phyloP scores from a whole-genome alignment of 1,140 invertebrate species.

The Himalopsyche phryganea region DNA sequence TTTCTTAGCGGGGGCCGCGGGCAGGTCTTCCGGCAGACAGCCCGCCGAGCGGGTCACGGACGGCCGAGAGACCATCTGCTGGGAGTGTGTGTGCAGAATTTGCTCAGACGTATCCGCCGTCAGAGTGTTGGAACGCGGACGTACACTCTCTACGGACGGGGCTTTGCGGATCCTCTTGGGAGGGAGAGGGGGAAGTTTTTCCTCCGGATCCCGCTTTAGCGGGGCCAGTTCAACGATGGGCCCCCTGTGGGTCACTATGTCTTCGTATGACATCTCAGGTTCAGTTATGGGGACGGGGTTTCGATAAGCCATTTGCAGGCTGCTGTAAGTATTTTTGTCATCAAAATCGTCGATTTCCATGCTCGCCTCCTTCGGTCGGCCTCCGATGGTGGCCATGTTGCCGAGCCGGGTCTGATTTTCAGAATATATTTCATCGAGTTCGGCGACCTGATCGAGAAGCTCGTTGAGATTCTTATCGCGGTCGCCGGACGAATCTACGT shows the following conservation, averaged over 20 bases:
- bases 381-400: slow-evolving; percentile 43
- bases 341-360: slow-evolving; percentile 64
- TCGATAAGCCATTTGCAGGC: slow-evolving; percentile 80
- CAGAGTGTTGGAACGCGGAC: slow-evolving; percentile 33
- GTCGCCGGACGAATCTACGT: slow-evolving; percentile 22
- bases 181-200: slow-evolving; percentile 69
- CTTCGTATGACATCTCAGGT: slow-evolving; percentile 55
- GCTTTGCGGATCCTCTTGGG: slow-evolving; percentile 73
- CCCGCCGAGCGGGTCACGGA: slow-evolving; percentile 25
- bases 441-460: slow-evolving; percentile 66
- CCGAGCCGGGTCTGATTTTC: slow-evolving; percentile 59
- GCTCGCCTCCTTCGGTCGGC: slow-evolving; percentile 36
- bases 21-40: slow-evolving; percentile 42
- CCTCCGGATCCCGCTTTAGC: slow-evolving; percentile 54
- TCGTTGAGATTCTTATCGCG: slow-evolving; percentile 63
- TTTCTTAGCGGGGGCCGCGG: slow-evolving; percentile 41
- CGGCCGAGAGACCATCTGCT: slow-evolving; percentile 5
- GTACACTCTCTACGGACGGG: slow-evolving; percentile 41
- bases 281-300: slow-evolving; percentile 65
- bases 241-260: slow-evolving; percentile 50
- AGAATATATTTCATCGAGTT: slow-evolving; percentile 73
- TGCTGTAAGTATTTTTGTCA: slow-evolving; percentile 75
- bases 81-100: slow-evolving; percentile 37
- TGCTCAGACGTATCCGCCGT: slow-evolving; percentile 45
- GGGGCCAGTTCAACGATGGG: slow-evolving; percentile 51